Conservation (phyloP, 30 jellyfish, hydroid and myxozoan genomes). For the Chrysaora quinquecirrha region DNA sequence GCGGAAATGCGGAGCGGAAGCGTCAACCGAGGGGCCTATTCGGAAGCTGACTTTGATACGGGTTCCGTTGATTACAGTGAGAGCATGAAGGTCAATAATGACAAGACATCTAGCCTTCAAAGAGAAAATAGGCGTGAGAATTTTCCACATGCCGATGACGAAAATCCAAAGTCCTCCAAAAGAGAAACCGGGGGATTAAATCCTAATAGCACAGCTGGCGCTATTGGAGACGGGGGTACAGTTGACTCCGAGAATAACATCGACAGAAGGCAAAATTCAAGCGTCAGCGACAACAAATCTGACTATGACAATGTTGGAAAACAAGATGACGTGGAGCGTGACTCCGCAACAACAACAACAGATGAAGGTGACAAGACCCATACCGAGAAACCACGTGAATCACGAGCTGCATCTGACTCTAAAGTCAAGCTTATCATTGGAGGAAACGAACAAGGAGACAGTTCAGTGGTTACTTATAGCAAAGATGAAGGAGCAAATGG, state of each 20-base stretch:
- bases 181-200: neutral
- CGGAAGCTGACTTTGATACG: slow-evolving; percentile 45
- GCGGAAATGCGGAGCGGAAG: slow-evolving; percentile 46
- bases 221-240: slow-evolving; percentile 5
- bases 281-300: neutral
- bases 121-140: slow-evolving; percentile 20
- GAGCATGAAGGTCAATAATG: slow-evolving; percentile 4
- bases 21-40: neutral
- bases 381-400: too few relatives aligned
- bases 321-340: too few relatives aligned
- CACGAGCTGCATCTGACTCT: too few relatives aligned
- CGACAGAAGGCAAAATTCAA: neutral
- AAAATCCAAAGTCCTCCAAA: neutral
- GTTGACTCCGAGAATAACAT: neutral
- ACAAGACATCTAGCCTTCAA: neutral
- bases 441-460: neutral
- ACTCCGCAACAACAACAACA: too few relatives aligned
- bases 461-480: neutral
- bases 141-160: neutral
- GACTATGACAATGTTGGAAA: neutral
- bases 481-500: neutral
- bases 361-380: too few relatives aligned
- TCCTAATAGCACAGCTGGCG: neutral
- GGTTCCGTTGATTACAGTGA: slow-evolving; percentile 46
- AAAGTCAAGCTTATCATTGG: neutral